phyloP scores from a whole-genome alignment of 2,113 vertebrate species.

The Paradoxurus hermaphroditus region DNA sequence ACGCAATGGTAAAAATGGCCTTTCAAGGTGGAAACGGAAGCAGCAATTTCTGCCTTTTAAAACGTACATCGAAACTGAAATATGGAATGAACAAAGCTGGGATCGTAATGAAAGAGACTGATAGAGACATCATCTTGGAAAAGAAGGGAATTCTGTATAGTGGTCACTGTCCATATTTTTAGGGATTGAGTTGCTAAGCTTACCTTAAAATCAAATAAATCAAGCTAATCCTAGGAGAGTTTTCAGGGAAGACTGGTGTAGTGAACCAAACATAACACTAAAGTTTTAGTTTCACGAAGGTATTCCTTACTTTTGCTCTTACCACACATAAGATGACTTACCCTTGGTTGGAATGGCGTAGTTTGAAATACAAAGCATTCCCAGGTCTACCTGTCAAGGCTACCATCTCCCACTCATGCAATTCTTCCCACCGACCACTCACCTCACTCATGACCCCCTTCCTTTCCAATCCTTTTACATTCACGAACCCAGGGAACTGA shows the following conservation, averaged over 20 bases:
- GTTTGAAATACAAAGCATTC: not conserved
- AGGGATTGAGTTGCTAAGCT: constrained; percentile 43
- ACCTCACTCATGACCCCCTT: not conserved
- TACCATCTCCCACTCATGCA: not conserved
- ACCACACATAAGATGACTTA: not conserved
- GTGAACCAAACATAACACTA: not conserved
- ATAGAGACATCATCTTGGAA: not conserved
- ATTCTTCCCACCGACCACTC: not conserved
- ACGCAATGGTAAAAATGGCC: not conserved
- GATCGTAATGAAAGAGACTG: not conserved
- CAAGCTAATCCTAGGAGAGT: constrained; percentile 26
- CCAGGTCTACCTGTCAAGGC: not conserved
- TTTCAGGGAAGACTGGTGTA: not conserved
- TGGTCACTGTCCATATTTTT: not conserved
- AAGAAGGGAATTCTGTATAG: not conserved
- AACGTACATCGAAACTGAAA: constrained; percentile 30
- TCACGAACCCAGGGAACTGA: not conserved
- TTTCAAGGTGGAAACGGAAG: constrained; percentile 31
- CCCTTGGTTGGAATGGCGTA: not conserved
- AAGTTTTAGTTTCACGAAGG: not conserved
- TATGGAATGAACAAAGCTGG: not conserved
- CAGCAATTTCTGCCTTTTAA: not conserved
- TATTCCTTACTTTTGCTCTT: not conserved
- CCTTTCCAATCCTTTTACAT: not conserved
- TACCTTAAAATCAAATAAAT: constrained; percentile 14